These are phyloP conservation scores for Formicarius rufipectus DNA, from an alignment of 2,113 vertebrate species.

Conservation along the genomic window DNA sequence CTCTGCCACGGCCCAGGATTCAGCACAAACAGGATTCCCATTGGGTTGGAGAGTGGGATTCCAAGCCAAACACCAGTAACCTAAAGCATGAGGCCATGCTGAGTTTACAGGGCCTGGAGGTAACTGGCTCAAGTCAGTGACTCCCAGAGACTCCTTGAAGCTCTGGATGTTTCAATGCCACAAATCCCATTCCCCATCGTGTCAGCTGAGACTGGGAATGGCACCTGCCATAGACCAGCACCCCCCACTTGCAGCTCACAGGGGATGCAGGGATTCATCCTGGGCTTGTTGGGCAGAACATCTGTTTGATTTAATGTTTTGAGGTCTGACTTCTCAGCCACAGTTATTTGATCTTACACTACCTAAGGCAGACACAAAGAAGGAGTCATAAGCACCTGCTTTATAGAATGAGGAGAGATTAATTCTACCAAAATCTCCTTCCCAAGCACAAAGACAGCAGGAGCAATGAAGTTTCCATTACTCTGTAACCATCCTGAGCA, in stretches of 20 bases:
- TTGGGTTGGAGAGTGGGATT: accelerated
- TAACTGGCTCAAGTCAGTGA: accelerated
- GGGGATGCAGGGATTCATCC: neutral
- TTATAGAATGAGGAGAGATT: neutral
- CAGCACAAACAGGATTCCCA: neutral
- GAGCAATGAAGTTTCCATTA: neutral
- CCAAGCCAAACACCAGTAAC: neutral
- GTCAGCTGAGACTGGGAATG: neutral
- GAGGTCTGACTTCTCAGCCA: conserved; percentile 12
- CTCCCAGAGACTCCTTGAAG: neutral
- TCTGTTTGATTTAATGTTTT: neutral
- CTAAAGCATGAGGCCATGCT: neutral
- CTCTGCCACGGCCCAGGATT: neutral
- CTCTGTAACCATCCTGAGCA: neutral
- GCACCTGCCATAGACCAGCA: neutral
- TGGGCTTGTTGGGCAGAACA: neutral
- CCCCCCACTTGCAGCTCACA: neutral
- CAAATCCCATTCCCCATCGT: neutral
- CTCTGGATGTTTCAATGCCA: neutral
- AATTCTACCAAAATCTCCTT: neutral
- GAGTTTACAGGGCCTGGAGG: neutral
- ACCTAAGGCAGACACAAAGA: neutral
- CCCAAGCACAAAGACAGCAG: neutral
- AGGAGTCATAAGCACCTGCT: neutral
- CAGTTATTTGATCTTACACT: neutral